Evolutionary conservation across 2,888 invertebrate genomes (phyloP), one percentile per base, ranked within the genome.

Genomic region (Drosophila infuscata): DNA sequence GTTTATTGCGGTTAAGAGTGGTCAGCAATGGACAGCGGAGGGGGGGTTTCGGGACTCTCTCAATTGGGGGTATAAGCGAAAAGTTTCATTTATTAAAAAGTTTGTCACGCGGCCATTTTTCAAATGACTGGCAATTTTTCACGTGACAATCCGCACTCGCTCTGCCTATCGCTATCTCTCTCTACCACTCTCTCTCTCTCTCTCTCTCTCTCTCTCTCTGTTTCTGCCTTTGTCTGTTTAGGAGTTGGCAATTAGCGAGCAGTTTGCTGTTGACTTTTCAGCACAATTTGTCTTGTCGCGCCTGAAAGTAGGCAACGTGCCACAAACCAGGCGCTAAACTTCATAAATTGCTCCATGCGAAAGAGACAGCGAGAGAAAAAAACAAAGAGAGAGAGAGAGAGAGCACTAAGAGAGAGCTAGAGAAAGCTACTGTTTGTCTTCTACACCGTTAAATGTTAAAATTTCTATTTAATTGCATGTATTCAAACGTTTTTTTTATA

Each of bases 21-120:
- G 79, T 73, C 84, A 80, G 57, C 32, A 15, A 20, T 25, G 25
- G 7, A 12, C 9, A 11, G 12, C 32, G 32, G 3, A 9, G 6
- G 30, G 5, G 17, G 3, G 53, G 20, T 25, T 25, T 25, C 25
- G 20, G 1, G 15, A 1, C 8, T 8, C 33, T 17, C 17, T 17
- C 25, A n/a, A 12, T 49, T 8, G 52, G 25, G 29, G 41, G 61
- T 62, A 67, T 72, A 61, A 76, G 66, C 62, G 57, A 70, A 81
- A 86, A 86, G 88, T 86, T 86, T 88, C 85, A 88, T 86, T 86
- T 86, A 86, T 86, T 86, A 86, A 86, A 86, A 86, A 86, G 73
- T 86, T 86, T 85, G 88, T 83, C 81, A 86, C 85, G 88, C 83
- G 59, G 71, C 70, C 70, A 87, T 77, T 82, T 85, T 85, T 86